phyloP scores from a whole-genome alignment of 2,113 vertebrate species.

The Pitta sordida region DNA sequence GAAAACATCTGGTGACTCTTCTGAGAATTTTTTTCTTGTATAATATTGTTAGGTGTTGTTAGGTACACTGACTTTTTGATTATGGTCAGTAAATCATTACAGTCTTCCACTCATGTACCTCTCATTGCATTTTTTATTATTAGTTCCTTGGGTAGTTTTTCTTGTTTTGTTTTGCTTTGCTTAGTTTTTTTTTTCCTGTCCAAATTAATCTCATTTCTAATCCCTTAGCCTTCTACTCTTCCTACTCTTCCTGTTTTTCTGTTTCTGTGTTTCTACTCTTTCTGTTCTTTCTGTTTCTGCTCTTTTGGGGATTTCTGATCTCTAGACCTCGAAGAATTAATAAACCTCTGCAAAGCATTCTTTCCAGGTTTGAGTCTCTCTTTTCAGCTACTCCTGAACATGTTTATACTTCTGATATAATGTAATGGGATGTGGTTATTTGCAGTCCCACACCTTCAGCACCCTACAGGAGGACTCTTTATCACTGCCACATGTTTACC shows the following conservation, averaged over 20 bases:
- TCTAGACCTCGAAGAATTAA: neutral
- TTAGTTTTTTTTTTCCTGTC: neutral
- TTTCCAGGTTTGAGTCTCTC: neutral
- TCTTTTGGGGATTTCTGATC: neutral
- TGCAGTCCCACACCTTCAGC: neutral
- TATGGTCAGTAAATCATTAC: neutral
- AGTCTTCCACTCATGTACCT: neutral
- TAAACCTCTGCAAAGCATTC: too few species aligned
- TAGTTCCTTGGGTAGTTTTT: neutral
- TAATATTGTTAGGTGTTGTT: neutral
- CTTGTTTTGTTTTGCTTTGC: neutral
- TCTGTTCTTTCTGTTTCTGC: too few species aligned
- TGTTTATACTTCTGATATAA: neutral
- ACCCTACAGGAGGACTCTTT: neutral
- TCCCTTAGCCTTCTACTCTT: neutral
- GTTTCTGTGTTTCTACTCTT: neutral
- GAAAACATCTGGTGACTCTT: neutral
- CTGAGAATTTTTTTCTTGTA: neutral
- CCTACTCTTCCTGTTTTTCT: too few species aligned
- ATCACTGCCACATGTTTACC: constrained; percentile 30
- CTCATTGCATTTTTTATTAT: neutral
- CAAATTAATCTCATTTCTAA: neutral
- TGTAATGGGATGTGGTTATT: neutral
- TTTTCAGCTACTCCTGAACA: neutral
- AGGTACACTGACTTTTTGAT: neutral